phyloP scores from a whole-genome alignment of 1,140 invertebrate species.

The Caenorhabditis inopinata region DNA sequence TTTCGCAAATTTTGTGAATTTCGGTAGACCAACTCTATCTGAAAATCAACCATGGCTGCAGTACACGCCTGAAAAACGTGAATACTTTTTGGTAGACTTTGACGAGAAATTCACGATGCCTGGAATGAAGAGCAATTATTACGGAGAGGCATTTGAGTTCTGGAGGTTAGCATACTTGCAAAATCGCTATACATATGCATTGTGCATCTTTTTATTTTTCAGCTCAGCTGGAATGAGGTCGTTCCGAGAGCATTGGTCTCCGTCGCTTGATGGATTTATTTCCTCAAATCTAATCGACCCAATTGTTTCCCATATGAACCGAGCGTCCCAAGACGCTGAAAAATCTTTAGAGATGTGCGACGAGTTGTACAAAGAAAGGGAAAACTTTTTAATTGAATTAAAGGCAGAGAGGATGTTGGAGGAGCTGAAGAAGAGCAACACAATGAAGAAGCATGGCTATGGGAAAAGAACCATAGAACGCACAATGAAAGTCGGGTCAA shows the following conservation, averaged over 20 bases:
- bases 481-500: too few species aligned
- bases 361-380: not conserved
- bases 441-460: too few species aligned
- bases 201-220: too few species aligned
- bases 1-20: not conserved
- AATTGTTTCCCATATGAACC: not conserved
- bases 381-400: not conserved
- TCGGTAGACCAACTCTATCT: not conserved
- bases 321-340: not conserved
- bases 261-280: not conserved
- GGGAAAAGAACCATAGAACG: too few species aligned
- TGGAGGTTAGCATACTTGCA: too few species aligned
- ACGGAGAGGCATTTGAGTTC: not conserved
- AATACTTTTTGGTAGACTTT: conserved; percentile 7
- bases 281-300: not conserved
- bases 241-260: not conserved
- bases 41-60: not conserved
- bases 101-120: conserved; percentile 16
- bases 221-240: not conserved
- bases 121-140: not conserved
- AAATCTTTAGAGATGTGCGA: not conserved
- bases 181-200: too few species aligned
- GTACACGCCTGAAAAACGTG: not conserved
- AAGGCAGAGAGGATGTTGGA: not conserved
- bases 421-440: not conserved